Base-by-base conservation (phyloP, 2,113 vertebrate genomes). In the Pseudopipra pipra region DNA sequence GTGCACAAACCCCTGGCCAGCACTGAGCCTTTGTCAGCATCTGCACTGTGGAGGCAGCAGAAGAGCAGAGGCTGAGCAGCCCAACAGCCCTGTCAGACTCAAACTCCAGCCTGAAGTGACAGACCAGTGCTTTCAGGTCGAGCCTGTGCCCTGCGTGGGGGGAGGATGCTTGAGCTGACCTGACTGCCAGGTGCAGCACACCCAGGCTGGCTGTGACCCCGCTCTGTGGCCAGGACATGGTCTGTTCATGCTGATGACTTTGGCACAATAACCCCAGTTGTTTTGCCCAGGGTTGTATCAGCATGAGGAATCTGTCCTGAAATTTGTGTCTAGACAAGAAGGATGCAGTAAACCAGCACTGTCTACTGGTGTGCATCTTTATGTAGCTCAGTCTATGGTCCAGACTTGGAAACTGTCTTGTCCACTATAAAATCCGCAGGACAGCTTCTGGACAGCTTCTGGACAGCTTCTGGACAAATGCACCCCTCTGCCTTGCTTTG, bases 151-250 rank as follows among this genome's bases (percentile, higher is more conserved):
- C 0, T 13, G 14, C 31, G 14, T 25, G n/a, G 24, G 30, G 9
- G 54, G 16, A 72, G 58, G 63, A 21, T 15, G 30, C 30, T 81
- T 1, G 5, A 66, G 46, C 25, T 70, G 61, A 43, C 41, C 66
- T 71, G 67, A 25, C 43, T 72, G 62, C 28, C 49, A 41, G 37
- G 41, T 9, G 14, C 52, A 82, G 81, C 55, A 18, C 1, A 3
- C 19, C 12, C 0, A 1, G 22, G 25, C 41, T 78, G 66, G 33
- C 66, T 8, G 1, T 1, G 5, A 18, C 8, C 8, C 51, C 1
- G 5, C 1, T 2, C 55, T 51, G 6, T 35, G 20, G 49, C 66
- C 75, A 65, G 44, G 35, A 78, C 28, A 21, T 1, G 11, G 41
- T 33, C 56, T 3, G 1, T 30, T 74, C 35, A 46, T 6, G 4